A percentile compares a stretch with the other conserved stretches of the same genome.
Conservation (phyloP, 1,140 invertebrate genomes). For the Chionoecetes opilio region DNA sequence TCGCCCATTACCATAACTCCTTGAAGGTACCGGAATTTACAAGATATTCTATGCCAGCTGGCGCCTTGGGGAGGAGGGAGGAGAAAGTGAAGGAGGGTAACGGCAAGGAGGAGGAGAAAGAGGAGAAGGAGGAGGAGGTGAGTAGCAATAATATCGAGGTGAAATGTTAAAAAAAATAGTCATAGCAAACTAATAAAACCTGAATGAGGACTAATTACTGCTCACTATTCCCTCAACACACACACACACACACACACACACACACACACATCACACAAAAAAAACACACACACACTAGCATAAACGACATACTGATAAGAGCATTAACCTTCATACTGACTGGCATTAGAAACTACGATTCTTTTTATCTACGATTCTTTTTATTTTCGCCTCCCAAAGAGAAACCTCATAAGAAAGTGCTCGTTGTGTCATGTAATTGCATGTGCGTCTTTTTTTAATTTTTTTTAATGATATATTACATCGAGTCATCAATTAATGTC, state of each 20-base stretch:
- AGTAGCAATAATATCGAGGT: not conserved
- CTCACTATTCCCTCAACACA: not conserved
- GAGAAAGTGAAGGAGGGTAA: not conserved
- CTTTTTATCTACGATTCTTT: no score
- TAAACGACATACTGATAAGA: not conserved
- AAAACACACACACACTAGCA: not conserved
- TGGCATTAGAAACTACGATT: not conserved
- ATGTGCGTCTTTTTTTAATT: no score
- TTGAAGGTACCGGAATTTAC: not conserved
- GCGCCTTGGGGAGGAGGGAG: not conserved
- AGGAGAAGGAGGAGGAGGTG: not conserved
- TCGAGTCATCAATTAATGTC: no score
- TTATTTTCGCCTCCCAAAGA: no score
- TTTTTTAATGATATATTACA: no score
- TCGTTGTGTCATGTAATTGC: no score
- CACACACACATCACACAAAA: no score
- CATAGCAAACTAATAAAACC: not conserved
- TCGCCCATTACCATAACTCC: not conserved
- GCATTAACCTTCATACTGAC: not conserved
- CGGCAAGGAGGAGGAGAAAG: not conserved
- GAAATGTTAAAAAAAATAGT: not conserved
- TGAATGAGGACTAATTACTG: not conserved
- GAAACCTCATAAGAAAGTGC: no score
- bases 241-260: slow-evolving; percentile 22
- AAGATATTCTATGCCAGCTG: no score